A percentile compares a stretch with the other conserved stretches of the same genome.
Conservation (phyloP, 2,888 invertebrate genomes). For the Cheilosia impressa region DNA sequence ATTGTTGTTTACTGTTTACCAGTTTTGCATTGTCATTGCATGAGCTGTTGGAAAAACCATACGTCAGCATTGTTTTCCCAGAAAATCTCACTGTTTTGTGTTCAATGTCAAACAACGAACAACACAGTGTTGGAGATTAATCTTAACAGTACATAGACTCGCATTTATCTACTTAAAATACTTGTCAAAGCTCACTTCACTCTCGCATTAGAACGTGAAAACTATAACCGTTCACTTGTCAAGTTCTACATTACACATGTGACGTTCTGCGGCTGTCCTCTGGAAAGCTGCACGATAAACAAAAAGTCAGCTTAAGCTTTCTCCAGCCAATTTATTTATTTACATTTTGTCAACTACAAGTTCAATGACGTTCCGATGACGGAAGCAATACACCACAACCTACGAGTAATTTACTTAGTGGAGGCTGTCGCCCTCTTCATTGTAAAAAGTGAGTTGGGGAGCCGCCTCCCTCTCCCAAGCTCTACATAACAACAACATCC, state of each 20-base stretch:
- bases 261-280: not conserved
- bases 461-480: not conserved
- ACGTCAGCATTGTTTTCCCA: no score
- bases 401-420: not conserved
- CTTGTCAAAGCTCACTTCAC: no score
- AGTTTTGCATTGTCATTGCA: no score
- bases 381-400: not conserved
- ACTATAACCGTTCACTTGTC: not conserved
- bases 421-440: not conserved
- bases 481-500: not conserved
- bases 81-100: no score
- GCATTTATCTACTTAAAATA: no score
- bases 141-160: no score
- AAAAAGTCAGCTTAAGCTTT: slow-evolving; percentile 12
- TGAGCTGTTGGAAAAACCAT: no score
- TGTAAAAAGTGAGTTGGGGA: not conserved
- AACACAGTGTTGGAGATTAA: no score
- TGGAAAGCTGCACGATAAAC: slow-evolving; percentile 16
- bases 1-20: no score
- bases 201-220: no score
- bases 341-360: not conserved
- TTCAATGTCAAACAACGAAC: no score
- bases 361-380: slow-evolving; percentile 31
- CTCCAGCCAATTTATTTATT: slow-evolving; percentile 18
- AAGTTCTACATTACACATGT: not conserved